These are phyloP conservation scores for Cepphus grylle DNA, from an alignment of 2,113 vertebrate species.

Conservation along the genomic window DNA sequence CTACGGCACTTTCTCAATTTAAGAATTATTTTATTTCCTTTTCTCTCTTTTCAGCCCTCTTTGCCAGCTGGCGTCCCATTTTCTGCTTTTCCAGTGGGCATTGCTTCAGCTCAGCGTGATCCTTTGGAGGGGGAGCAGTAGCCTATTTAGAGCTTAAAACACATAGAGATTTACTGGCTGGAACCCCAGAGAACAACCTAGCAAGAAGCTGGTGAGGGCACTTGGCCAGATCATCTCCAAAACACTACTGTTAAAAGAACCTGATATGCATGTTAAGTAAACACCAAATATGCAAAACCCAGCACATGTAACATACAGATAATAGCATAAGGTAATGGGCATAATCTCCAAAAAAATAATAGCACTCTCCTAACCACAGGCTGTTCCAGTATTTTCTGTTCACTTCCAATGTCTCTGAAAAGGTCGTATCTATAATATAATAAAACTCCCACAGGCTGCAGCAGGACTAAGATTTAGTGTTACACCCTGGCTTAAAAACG, in stretches of 20 bases:
- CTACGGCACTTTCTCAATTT: conserved; percentile 28
- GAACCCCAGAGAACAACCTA: conserved; percentile 17
- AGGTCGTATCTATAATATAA: neutral
- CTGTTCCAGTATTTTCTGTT: conserved; percentile 23
- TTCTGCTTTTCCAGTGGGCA: conserved; percentile 25
- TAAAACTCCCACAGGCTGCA: neutral
- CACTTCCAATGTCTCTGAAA: neutral
- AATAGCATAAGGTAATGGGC: neutral
- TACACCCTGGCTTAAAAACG: neutral
- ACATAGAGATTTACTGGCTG: conserved; percentile 36
- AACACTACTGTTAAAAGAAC: neutral
- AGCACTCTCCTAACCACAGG: neutral
- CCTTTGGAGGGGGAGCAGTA: neutral
- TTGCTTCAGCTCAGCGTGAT: conserved; percentile 13
- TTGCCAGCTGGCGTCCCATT: conserved; percentile 14
- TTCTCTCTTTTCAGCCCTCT: conserved; percentile 3
- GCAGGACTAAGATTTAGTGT: neutral
- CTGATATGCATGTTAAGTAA: conserved; percentile 14
- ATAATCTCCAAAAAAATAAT: conserved; percentile 12
- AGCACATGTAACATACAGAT: neutral
- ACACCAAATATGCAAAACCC: conserved; percentile 24
- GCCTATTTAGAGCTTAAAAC: conserved; percentile 46
- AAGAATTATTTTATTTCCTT: conserved; percentile 15
- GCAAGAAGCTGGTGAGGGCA: conserved; percentile 27
- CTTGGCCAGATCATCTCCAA: conserved; percentile 27